phyloP scores from a whole-genome alignment of 2,888 invertebrate species.

The Cephus rjabovi region DNA sequence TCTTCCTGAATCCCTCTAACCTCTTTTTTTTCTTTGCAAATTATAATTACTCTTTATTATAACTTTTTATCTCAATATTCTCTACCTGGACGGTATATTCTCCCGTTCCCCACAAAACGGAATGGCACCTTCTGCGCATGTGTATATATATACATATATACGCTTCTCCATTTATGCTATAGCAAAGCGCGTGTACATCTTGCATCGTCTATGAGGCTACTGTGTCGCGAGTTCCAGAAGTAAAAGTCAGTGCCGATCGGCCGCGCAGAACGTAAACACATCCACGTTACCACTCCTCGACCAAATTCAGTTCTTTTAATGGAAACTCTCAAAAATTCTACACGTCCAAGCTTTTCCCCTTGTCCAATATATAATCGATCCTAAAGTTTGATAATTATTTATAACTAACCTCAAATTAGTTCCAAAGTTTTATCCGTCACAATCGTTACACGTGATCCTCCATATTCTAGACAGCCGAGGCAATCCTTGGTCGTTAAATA shows the following conservation, averaged over 20 bases:
- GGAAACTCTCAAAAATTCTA: background rate
- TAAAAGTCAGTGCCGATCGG: background rate
- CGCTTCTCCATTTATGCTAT: background rate
- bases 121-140: background rate
- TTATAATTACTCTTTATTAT: background rate
- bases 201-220: background rate
- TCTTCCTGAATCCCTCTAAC: background rate
- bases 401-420: background rate
- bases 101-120: background rate
- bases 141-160: background rate
- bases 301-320: background rate
- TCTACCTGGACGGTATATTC: background rate
- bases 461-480: background rate
- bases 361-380: background rate
- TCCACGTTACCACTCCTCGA: background rate
- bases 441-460: background rate
- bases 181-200: background rate
- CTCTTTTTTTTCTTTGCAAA: background rate
- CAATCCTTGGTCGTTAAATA: background rate
- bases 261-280: background rate
- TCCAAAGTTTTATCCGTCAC: background rate
- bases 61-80: background rate
- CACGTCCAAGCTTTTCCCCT: background rate
- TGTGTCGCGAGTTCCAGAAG: background rate
- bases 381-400: background rate